Base-by-base conservation (phyloP, 2,113 vertebrate genomes). In the Microcebus tavaratra region DNA sequence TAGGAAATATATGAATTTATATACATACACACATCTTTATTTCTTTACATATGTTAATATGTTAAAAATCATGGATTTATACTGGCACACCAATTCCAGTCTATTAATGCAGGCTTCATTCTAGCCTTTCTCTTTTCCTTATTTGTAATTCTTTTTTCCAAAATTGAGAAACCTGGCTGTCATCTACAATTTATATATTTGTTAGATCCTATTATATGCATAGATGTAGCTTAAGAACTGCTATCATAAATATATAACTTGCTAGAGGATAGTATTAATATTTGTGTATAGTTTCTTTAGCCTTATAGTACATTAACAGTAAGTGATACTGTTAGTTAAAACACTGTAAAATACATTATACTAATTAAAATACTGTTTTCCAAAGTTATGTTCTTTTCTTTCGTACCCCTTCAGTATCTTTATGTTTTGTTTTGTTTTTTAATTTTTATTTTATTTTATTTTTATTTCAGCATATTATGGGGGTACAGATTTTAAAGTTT, bases 131-230 rank as follows among this genome's bases (percentile, higher is more conserved):
- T 68, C 29, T 73, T 36, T 90, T 59, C 14, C 34, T 42, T 85
- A 65, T 65, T 91, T 94, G 39, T 87, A 39, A 76, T 9, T 94
- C 34, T n/a, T 88, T 91, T 91, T n/a, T 92, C 63, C 3, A 45
- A 25, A 21, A 45, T 70, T 76, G 83, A 75, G 86, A 88, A 92
- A 34, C 76, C 68, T 67, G n/a, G 8, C 61, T 68, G 17, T 94
- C 13, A 45, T 42, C 57, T 42, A 68, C 6, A 91, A 3, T 94
- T 75, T 94, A 59, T 75, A 11, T 87, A 67, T 86, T 94, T 94
- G 39, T 65, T 79, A 45, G 61, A 11, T 92, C 67, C 36, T 81
- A 12, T 29, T 80, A 34, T 67, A 80, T 3, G 67, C 6, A 1
- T 39, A 75, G 86, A 57, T 87, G 27, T 82, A 91, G 39, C 57